Percentiles rank a stretch among this genome's conserved stretches.
phyloP scores from a whole-genome alignment of 2,888 invertebrate species.

The Morpho helenor region DNA sequence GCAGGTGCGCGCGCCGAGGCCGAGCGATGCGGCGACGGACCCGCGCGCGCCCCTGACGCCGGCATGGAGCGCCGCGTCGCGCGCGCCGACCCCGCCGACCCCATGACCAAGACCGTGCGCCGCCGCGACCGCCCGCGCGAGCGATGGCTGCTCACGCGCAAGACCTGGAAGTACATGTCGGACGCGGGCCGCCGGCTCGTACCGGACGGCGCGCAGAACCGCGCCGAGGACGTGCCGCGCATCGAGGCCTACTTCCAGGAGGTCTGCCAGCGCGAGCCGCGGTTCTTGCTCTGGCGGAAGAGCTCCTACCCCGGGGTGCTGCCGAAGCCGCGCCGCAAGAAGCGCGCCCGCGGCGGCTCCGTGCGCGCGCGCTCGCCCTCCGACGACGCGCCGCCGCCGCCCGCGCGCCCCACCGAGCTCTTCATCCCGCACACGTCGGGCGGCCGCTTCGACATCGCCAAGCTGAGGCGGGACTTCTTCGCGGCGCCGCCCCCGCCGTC shows the following conservation, averaged over 20 bases:
- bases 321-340: constrained; percentile 76
- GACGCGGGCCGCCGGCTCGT: constrained; percentile 92
- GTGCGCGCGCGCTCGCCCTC: constrained; percentile 83
- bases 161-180: constrained; percentile 96
- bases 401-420: constrained; percentile 68
- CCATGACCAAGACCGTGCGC: constrained; percentile 70
- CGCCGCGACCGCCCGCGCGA: constrained; percentile 83
- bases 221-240: constrained; percentile 87
- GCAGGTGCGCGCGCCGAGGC: constrained; percentile 65
- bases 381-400: constrained; percentile 77
- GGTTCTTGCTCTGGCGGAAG: constrained; percentile 90
- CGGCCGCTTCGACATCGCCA: constrained; percentile 84
- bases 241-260: constrained; percentile 92
- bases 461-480: constrained; percentile 83
- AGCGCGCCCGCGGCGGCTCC: constrained; percentile 82
- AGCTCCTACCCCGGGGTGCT: constrained; percentile 89
- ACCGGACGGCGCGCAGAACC: constrained; percentile 88
- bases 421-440: constrained; percentile 74
- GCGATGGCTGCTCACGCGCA: constrained; percentile 91
- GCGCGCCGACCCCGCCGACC: constrained; percentile 64
- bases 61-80: constrained; percentile 48
- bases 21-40: constrained; percentile 37
- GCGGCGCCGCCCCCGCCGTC: constrained; percentile 62
- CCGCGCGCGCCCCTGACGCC: constrained; percentile 41
- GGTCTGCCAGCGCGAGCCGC: constrained; percentile 87